Conservation (phyloP, 2,113 vertebrate species). For the Podocnemis expansa region DNA sequence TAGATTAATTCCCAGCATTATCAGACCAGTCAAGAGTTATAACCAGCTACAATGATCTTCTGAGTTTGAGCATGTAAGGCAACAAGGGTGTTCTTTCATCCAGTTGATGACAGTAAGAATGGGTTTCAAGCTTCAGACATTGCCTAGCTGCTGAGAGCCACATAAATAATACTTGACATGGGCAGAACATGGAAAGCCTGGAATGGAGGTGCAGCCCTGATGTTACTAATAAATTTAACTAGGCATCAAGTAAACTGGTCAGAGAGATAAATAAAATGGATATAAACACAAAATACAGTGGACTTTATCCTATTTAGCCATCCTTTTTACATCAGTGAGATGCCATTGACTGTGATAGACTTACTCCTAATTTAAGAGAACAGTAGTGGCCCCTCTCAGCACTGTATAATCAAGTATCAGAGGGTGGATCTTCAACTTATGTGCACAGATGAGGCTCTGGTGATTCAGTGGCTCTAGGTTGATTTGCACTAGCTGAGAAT, state of each 20-base stretch:
- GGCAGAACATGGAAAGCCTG: background rate
- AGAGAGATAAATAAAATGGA: background rate
- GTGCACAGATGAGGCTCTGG: background rate
- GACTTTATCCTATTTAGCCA: background rate
- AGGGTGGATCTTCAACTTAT: background rate
- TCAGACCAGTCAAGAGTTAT: slow-evolving; percentile 22
- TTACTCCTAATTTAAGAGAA: background rate
- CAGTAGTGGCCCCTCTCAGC: background rate
- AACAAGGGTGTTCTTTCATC: slow-evolving; percentile 2
- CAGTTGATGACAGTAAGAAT: background rate
- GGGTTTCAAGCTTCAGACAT: background rate
- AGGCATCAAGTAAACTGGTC: background rate
- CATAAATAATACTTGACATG: background rate
- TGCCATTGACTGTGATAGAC: background rate
- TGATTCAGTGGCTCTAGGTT: background rate
- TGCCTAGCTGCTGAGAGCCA: background rate
- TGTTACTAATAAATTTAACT: background rate
- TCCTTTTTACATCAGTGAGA: background rate
- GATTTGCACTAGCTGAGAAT: background rate
- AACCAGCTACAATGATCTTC: slow-evolving; percentile 33
- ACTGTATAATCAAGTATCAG: background rate
- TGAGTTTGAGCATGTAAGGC: background rate
- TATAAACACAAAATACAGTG: background rate
- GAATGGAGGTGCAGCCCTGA: background rate
- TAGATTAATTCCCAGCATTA: slow-evolving; percentile 28